A percentile compares a stretch with the other conserved stretches of the same genome.
phyloP scores from a whole-genome alignment of 92 coral and sea anemone species.

The Epizoanthus rinbou region DNA sequence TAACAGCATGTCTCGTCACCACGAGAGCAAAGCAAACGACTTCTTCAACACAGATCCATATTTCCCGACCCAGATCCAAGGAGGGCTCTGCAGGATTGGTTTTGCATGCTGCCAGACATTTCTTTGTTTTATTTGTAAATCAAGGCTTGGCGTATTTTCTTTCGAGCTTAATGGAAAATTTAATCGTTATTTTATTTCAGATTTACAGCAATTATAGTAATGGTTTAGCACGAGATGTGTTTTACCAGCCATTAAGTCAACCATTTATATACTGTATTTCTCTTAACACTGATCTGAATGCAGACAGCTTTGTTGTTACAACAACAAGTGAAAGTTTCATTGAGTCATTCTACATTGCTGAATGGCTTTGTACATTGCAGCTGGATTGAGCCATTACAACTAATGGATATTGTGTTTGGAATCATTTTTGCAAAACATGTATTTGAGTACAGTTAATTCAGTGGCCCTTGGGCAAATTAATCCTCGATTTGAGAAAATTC shows the following conservation, averaged over 20 bases:
- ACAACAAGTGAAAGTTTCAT: not conserved
- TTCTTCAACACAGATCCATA: not conserved
- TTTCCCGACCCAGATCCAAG: not conserved
- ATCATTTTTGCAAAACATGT: not conserved
- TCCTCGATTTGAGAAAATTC: conserved; percentile 13
- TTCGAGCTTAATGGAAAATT: conserved; percentile 28
- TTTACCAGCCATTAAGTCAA: not conserved
- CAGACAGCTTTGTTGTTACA: not conserved
- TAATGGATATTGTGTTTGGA: conserved; percentile 5
- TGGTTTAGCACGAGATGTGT: conserved; percentile 16
- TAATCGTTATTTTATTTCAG: conserved; percentile 24
- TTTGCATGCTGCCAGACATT: conserved; percentile 6
- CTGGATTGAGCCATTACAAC: not conserved
- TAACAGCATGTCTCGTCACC: conserved; percentile 34
- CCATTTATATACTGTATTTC: not conserved
- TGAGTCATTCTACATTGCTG: not conserved
- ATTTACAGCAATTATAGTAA: conserved; percentile 11
- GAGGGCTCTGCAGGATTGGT: conserved; percentile 17
- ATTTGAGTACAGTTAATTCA: not conserved
- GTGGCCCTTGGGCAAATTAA: not conserved
- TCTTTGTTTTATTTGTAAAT: conserved; percentile 29
- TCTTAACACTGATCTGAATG: not conserved
- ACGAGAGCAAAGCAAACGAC: conserved; percentile 29
- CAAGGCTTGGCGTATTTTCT: not conserved
- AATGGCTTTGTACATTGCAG: too few species aligned